A percentile compares a stretch with the other conserved stretches of the same genome.
phyloP scores from a whole-genome alignment of 2,113 vertebrate genomes.

The Bostrychus sinensis region DNA sequence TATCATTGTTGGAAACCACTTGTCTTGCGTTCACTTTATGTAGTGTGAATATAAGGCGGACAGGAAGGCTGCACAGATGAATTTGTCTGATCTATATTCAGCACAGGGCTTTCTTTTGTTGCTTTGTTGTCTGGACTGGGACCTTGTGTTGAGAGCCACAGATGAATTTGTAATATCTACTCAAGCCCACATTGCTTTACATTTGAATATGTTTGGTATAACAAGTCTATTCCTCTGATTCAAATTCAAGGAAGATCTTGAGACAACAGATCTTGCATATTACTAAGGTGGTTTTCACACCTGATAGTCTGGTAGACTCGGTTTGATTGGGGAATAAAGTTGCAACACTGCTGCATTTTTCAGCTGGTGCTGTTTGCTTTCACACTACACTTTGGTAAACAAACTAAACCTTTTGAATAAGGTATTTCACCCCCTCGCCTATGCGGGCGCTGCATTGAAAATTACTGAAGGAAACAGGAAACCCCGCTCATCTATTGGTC shows the following conservation, averaged over 20 bases:
- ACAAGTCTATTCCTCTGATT: slow-evolving; percentile 1
- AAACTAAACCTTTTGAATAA: too few species aligned
- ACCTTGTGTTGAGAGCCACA: slow-evolving; percentile 9
- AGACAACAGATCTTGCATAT: neutral
- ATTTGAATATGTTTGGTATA: slow-evolving; percentile 6
- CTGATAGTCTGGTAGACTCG: too few species aligned
- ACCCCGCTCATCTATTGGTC: too few species aligned
- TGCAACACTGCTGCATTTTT: too few species aligned
- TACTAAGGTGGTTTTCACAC: too few species aligned
- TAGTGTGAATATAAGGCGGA: neutral
- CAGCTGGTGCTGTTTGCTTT: too few species aligned
- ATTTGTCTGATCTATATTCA: slow-evolving; percentile 1
- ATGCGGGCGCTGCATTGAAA: too few species aligned
- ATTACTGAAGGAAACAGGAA: too few species aligned
- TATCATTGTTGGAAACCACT: neutral
- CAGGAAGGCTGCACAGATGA: neutral
- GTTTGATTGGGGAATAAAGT: too few species aligned
- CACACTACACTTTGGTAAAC: too few species aligned
- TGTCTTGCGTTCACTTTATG: slow-evolving; percentile 2
- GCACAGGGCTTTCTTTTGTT: neutral
- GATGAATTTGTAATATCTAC: slow-evolving; percentile 13
- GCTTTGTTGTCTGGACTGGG: slow-evolving; percentile 6
- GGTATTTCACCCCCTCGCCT: too few species aligned
- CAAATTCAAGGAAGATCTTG: neutral
- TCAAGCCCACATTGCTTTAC: neutral